Conservation (phyloP, 2,888 invertebrate genomes). For the Ecdyonurus torrentis region DNA sequence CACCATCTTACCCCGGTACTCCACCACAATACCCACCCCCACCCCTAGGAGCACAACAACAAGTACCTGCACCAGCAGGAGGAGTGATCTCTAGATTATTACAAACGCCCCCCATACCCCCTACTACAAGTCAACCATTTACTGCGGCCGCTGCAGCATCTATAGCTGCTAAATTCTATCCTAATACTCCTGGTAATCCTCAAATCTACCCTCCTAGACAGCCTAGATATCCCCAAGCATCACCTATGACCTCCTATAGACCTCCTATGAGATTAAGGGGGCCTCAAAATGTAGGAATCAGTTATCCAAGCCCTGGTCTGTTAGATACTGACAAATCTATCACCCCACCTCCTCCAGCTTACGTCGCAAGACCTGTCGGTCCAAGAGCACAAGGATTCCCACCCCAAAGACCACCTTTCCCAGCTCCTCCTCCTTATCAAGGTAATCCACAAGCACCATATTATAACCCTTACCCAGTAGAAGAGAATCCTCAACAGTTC, state of each 20-base stretch:
- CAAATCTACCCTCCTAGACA: neutral
- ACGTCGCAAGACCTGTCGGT: neutral
- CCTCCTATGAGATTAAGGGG: neutral
- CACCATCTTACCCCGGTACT: neutral
- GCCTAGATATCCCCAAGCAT: neutral
- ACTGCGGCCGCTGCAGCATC: slow-evolving; percentile 24
- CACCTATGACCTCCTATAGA: neutral
- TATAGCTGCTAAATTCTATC: neutral
- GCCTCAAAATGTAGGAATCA: neutral
- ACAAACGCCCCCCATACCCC: slow-evolving; percentile 30
- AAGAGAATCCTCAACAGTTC: neutral
- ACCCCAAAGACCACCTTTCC: neutral
- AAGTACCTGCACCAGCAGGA: slow-evolving; percentile 5
- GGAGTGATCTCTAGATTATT: slow-evolving; percentile 43
- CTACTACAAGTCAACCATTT: slow-evolving; percentile 23
- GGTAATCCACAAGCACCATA: neutral
- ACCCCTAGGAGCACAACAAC: too few relatives aligned
- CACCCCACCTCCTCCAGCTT: neutral
- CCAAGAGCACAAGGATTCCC: neutral
- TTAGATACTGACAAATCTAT: neutral
- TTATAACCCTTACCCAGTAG: neutral
- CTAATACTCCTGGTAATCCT: neutral
- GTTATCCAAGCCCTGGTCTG: neutral
- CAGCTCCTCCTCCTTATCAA: neutral
- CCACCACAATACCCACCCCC: neutral